Conservation (phyloP, 2,797 vertebrate species). For the Agapornis canus region DNA sequence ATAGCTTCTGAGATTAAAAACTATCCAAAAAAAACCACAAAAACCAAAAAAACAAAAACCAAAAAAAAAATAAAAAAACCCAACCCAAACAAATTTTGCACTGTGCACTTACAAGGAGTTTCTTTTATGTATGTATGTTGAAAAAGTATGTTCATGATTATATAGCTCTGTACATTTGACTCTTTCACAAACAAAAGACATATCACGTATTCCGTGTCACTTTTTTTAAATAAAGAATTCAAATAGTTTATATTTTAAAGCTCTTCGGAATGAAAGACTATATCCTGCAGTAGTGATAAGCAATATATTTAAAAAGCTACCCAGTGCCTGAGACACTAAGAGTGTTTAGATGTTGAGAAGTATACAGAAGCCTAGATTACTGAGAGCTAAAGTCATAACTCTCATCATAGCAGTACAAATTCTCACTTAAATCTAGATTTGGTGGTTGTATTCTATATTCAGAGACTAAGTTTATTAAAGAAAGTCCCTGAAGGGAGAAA, state of each 20-base stretch:
- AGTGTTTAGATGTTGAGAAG: background rate
- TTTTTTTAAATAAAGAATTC: background rate
- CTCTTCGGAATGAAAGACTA: background rate
- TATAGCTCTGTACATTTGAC: background rate
- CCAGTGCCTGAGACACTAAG: background rate
- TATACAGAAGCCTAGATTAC: background rate
- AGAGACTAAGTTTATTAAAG: background rate
- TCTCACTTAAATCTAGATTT: background rate
- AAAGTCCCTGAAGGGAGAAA: background rate
- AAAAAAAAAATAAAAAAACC: too few relatives aligned
- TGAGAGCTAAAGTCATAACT: background rate
- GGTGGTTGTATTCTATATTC: background rate
- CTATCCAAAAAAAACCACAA: too few relatives aligned
- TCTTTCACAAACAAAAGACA: background rate
- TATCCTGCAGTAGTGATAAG: background rate
- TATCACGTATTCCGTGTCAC: background rate
- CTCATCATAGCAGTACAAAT: background rate
- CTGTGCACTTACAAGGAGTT: background rate
- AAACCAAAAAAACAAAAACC: too few relatives aligned
- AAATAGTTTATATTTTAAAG: background rate
- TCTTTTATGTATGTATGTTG: background rate
- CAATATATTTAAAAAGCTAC: background rate
- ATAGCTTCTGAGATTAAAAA: background rate
- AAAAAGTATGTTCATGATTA: background rate
- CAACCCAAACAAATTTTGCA: background rate